Evolutionary conservation across 2,797 vertebrate genomes (phyloP), one percentile per base, ranked within the genome.

Genomic region (Sylvia borin): DNA sequence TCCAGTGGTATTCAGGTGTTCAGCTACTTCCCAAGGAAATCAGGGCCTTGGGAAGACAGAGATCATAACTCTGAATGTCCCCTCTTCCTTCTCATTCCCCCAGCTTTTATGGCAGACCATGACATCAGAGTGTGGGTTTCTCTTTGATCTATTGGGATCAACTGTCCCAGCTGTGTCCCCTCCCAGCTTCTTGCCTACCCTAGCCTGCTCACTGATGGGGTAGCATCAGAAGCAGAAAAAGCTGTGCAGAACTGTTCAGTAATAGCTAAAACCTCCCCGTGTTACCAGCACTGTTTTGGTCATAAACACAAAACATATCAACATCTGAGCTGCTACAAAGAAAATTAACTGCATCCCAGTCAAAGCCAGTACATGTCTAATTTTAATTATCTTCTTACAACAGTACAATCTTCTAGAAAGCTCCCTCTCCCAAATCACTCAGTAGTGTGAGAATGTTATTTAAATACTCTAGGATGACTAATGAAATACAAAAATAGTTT

Each of bases 11-110:
- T 34, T 43, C 8, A 48, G 11, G 47, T 74, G 47, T 70, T 65
- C 51, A 80, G 27, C 47, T 61, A 15, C 29, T 70, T 81, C 34
- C 75, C 26, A 72, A 57, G 40, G 40, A 50, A 54, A 68, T 51
- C 32, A 80, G 17, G 17, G 20, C 36, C 38, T 68, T 68, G 20
- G 42, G 27, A 92, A 65, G 50, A 72, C 13, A 68, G 60, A 72
- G 1, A 14, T 7, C 11, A 0, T 12, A 40, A 51, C 3, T 34
- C 38, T 17, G 11, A 71, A 48, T 9, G 22, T 57, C 4, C 3
- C 4, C 5, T 4, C 9, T 48, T 40, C 10, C 22, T 58, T 11
- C 45, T 38, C 34, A 34, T 76, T 60, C 20, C 17, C 21, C 11
- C 40, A 60, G 13, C 3, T 36, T 68, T 89, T 20, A 5, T 11